Conservation (phyloP, 2,113 vertebrate species). For the Chinchilla lanigera region DNA sequence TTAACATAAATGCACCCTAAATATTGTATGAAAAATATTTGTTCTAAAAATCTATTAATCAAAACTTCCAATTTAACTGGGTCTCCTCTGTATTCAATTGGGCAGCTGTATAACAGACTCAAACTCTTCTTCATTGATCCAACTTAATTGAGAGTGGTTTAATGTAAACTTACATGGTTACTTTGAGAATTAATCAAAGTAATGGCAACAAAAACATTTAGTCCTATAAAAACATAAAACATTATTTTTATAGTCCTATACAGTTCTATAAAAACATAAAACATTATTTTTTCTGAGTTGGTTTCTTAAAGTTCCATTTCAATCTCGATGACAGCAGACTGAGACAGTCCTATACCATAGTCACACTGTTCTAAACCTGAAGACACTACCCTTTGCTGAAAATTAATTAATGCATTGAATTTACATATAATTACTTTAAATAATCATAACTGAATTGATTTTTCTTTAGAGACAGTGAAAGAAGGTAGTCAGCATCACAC, state of each 20-base stretch:
- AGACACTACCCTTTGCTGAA: not conserved
- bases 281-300: not conserved
- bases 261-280: not conserved
- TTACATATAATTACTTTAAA: not conserved
- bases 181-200: not conserved
- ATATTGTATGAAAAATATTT: not conserved
- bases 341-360: not conserved
- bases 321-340: not conserved
- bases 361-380: not conserved
- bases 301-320: not conserved
- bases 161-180: not conserved
- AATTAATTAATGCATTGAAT: not conserved
- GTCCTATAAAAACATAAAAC: too few species aligned
- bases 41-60: not conserved
- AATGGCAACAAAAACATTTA: not conserved
- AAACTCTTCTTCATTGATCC: not conserved
- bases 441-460: not conserved
- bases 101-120: not conserved
- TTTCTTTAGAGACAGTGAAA: conserved; percentile 14
- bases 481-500: not conserved
- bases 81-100: not conserved
- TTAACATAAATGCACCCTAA: not conserved
- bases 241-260: not conserved
- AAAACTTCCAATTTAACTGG: not conserved
- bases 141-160: not conserved